phyloP scores from a whole-genome alignment of 2,888 invertebrate genomes.

The Xanthia icteritia region DNA sequence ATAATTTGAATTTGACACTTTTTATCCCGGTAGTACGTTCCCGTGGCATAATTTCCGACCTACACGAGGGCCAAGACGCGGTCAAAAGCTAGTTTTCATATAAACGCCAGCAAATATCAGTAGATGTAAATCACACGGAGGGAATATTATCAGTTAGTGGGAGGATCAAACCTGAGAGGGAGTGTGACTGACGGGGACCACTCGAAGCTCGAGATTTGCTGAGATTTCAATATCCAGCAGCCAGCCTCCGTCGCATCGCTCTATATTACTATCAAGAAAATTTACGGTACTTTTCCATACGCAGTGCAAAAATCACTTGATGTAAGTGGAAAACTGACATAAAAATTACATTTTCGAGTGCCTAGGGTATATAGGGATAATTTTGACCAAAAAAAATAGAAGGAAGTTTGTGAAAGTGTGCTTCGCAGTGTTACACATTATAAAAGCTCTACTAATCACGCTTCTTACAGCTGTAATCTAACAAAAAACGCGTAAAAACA shows the following conservation, averaged over 20 bases:
- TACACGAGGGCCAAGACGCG: too few relatives aligned
- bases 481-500: constrained; percentile 23
- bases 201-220: constrained; percentile 65
- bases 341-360: constrained; percentile 27
- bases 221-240: constrained; percentile 70
- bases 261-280: constrained; percentile 50
- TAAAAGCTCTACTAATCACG: neutral
- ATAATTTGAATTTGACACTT: too few relatives aligned
- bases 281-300: constrained; percentile 45
- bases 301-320: constrained; percentile 40
- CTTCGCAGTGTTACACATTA: neutral
- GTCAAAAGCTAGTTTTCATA: constrained; percentile 30
- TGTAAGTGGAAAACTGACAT: constrained; percentile 38
- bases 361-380: neutral
- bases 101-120: constrained; percentile 38
- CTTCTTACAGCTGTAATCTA: constrained; percentile 10
- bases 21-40: too few relatives aligned
- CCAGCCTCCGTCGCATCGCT: constrained; percentile 52
- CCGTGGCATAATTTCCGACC: too few relatives aligned
- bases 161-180: constrained; percentile 58
- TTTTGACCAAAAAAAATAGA: constrained; percentile 3
- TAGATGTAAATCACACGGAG: constrained; percentile 50
- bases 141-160: constrained; percentile 52
- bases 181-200: constrained; percentile 68
- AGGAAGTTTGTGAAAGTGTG: neutral